Evolutionary conservation across 2,113 vertebrate genomes (phyloP), one percentile per base, ranked within the genome.

Genomic region (Prunella fulvescens): DNA sequence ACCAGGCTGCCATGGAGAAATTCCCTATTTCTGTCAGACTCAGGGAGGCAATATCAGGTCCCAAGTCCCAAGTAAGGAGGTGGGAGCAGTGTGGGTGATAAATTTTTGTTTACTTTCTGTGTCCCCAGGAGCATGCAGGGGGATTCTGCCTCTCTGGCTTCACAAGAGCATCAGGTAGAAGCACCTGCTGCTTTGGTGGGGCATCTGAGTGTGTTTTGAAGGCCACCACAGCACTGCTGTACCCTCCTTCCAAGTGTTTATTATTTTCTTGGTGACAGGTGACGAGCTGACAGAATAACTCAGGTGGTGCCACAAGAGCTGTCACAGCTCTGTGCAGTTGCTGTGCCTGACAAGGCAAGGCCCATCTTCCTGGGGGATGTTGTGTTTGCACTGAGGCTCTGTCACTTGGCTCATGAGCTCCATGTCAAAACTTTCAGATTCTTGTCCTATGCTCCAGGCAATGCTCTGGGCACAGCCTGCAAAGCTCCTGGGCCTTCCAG

Each of bases 221-320:
- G 72, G 92, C 64, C 72, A 40, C 20, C 10, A 14, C 40, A 80
- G 44, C 62, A 25, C 6, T 31, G 17, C 51, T 48, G 81, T 12
- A 22, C 31, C 37, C 51, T 71, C 15, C 35, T 54, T 77, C 39
- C 53, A 53, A 64, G 85, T 24, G 26, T 61, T 92, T n/a, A 11
- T 79, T 33, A 12, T 86, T 74, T 92, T 42, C 82, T 74, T 29
- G 12, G 72, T 86, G 62, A 19, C 35, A 78, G 85, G 45, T 65
- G 90, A 90, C 57, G 90, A 90, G 79, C 90, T 94, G 79, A 90
- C 65, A 88, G 4, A 60, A 19, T 23, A 53, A 79, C 74, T 78
- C 86, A 57, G 60, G 40, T 45, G 90, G 35, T 19, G 11, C 51
- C 60, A 48, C 44, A 28, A 26, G 72, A 71, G 76, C 78, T 92